Evolutionary conservation across 2,113 vertebrate species (phyloP).

Genomic region (Panurus biarmicus): DNA sequence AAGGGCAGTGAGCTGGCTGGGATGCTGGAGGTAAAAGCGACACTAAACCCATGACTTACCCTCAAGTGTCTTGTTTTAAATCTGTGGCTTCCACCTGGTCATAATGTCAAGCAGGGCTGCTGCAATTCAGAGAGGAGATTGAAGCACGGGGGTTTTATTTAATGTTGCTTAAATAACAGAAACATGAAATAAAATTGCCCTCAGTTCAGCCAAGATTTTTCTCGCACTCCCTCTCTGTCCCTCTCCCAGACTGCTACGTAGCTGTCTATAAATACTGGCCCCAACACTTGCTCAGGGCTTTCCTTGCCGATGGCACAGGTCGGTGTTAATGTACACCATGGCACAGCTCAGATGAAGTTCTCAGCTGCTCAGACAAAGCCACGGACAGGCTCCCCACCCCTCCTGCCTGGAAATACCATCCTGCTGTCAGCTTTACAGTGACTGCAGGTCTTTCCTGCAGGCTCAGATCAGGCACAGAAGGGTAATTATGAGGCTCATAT

Average conservation of each 20-base stretch:
- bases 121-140: neutral
- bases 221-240: neutral
- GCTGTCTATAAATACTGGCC: slow-evolving; percentile 77
- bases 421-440: slow-evolving; percentile 73
- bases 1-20: neutral
- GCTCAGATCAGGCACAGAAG: slow-evolving; percentile 46
- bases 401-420: slow-evolving; percentile 71
- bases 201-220: neutral
- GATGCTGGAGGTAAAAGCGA: neutral
- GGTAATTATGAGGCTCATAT: slow-evolving; percentile 31
- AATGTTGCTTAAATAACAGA: slow-evolving; percentile 1
- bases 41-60: slow-evolving; percentile 46
- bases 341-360: slow-evolving; percentile 60
- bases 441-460: slow-evolving; percentile 50
- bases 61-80: slow-evolving; percentile 36
- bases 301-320: slow-evolving; percentile 66
- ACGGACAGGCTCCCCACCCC: slow-evolving; percentile 52
- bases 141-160: neutral
- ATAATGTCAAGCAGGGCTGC: neutral
- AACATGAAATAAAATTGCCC: slow-evolving; percentile 14
- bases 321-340: slow-evolving; percentile 67
- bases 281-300: slow-evolving; percentile 66
- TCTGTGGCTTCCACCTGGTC: slow-evolving; percentile 29
- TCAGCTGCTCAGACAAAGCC: slow-evolving; percentile 78
- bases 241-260: slow-evolving; percentile 29